Evolutionary conservation across 2,113 vertebrate genomes (phyloP).

Genomic region (Microcebus murinus): DNA sequence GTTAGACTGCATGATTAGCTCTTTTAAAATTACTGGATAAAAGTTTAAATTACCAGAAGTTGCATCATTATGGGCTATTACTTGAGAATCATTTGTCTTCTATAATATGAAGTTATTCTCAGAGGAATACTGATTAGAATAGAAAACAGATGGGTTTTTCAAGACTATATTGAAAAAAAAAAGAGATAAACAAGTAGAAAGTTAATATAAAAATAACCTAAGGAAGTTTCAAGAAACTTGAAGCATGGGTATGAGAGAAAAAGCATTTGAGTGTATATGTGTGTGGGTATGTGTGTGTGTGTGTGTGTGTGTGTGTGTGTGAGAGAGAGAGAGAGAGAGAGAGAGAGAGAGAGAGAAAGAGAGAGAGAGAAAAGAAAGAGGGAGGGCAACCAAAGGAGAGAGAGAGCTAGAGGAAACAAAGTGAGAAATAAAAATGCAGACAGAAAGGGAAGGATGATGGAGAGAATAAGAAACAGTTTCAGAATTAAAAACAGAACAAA

Average conservation of each 20-base stretch:
- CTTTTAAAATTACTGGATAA: conserved; percentile 84
- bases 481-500: background rate
- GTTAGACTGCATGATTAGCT: conserved; percentile 81
- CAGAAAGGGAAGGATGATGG: background rate
- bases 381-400: background rate
- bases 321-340: too few species aligned
- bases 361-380: conserved; percentile 37
- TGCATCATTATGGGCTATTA: conserved; percentile 87
- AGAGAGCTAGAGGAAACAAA: conserved; percentile 47
- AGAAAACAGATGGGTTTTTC: conserved; percentile 89
- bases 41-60: conserved; percentile 85
- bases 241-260: conserved; percentile 60
- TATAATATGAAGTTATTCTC: conserved; percentile 88
- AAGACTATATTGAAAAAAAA: conserved; percentile 84
- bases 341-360: background rate
- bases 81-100: conserved; percentile 87
- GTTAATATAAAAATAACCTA: conserved; percentile 83
- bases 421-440: background rate
- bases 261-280: background rate
- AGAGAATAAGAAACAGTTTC: background rate
- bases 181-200: conserved; percentile 85
- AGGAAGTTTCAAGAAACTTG: conserved; percentile 76
- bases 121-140: conserved; percentile 88
- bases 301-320: background rate
- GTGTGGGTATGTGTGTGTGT: background rate